phyloP scores from a whole-genome alignment of 1,140 invertebrate genomes.

The Cyrtorhinus lividipennis region DNA sequence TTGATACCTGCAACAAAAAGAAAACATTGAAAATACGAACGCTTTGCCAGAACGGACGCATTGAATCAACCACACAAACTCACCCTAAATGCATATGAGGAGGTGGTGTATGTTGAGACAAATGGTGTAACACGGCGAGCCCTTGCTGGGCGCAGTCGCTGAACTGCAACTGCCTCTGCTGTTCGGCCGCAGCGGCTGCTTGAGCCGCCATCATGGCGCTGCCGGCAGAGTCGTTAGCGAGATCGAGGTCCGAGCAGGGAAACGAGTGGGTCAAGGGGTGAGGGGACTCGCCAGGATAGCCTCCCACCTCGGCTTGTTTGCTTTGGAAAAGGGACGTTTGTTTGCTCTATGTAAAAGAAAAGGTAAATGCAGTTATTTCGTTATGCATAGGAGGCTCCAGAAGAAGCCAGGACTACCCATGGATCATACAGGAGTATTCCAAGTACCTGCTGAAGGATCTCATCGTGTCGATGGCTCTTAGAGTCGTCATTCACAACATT shows the following conservation, averaged over 20 bases:
- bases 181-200: neutral
- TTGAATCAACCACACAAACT: constrained; percentile 21
- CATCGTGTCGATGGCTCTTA: neutral
- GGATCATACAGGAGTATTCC: neutral
- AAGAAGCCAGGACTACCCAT: neutral
- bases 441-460: no score
- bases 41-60: neutral
- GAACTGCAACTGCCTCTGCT: constrained; percentile 19
- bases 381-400: no score
- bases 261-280: neutral
- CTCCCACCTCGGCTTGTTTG: neutral
- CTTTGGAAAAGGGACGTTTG: neutral
- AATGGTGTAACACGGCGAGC: constrained; percentile 11
- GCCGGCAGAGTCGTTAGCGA: neutral
- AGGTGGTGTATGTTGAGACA: constrained; percentile 26
- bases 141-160: constrained; percentile 28
- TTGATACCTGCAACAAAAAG: constrained; percentile 26
- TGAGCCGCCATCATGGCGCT: neutral
- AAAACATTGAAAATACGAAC: no score
- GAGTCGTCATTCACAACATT: neutral
- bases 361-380: no score
- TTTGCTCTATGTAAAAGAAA: neutral
- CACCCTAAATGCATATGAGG: constrained; percentile 23
- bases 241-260: neutral
- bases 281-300: neutral